Base-by-base conservation (phyloP, 2,888 invertebrate genomes). In the Dolomedes plantarius region DNA sequence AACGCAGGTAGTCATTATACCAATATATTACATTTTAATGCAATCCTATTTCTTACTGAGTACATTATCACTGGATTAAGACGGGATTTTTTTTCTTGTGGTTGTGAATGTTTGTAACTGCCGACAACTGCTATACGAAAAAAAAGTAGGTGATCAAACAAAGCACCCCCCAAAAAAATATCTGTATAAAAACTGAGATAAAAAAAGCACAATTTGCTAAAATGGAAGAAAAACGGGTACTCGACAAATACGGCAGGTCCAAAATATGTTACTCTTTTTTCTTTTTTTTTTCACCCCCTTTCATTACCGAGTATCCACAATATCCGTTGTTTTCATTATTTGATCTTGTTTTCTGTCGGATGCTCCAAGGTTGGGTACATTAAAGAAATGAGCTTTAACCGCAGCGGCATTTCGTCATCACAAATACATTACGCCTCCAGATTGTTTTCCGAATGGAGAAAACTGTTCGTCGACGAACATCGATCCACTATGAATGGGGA, bases 361-460 rank as follows among this genome's bases (percentile, higher is more conserved):
- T 65, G 65, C 64, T 19, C 71, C 27, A 28, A 64, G 56, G 76
- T 65, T 69, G 69, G 77, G 50, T 77, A 39, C 77, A 83, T 83
- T 77, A 83, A 77, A 83, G 82, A 76, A 82, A 82, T 76, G 82
- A 76, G 82, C 41, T 65, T 56, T 75, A 67, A 82, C 82, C 82
- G 62, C 82, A 76, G 64, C 68, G 39, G 69, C 41, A 46, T 72
- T 72, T 29, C 73, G 83, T 83, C 83, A 83, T 83, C 83, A 77
- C 83, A 83, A 83, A 83, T 73, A 77, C 83, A 83, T 83, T 83
- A 83, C 72, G 83, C 28, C 50, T 50, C 67, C 77, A 77, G 77
- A 83, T 83, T 83, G 83, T 83, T 83, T 77, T 72, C 31, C 76
- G 83, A 73, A 77, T 77, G 32, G 75, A 23, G 56, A 9, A 23